Base-by-base conservation (phyloP, 2,888 invertebrate species). In the Ennomos quercinarius region DNA sequence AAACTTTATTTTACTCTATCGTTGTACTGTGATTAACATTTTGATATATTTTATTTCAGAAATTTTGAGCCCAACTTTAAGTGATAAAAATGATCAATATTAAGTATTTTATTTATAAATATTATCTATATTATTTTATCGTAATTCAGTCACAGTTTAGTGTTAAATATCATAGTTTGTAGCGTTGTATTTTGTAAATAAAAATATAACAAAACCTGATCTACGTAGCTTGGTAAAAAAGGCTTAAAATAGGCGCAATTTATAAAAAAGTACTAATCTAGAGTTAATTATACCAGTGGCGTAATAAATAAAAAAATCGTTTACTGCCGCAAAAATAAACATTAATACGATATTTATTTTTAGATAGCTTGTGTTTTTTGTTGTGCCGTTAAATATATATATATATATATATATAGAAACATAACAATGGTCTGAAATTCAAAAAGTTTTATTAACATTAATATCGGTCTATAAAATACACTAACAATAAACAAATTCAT, bases 321-420 rank as follows among this genome's bases (percentile, higher is more conserved):
- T 58, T 74, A 83, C 84, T 83, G 83, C 82, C 82, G 81, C 80
- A 71, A 63, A 65, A 51, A 74, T 79, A 80, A 77, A 71, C 69
- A 69, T 75, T 64, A 52, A 54, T 56, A 46, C 52, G n/a, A 54
- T 70, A 70, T 72, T 78, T 80, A 77, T 80, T 78, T 80, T 78
- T 76, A 77, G 72, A 71, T 57, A 61, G 68, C 68, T 73, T 75
- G 66, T 72, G 71, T 74, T 75, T 74, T 75, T 63, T 55, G 45
- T 50, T 43, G 54, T 60, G 57, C 57, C 53, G 51, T 66, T 11
- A 11, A 11, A 27, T n/a, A n/a, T n/a, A n/a, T n/a, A n/a, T n/a
- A n/a, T n/a, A 27, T 12, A 42, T 42, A 43, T 27, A 43, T 43
- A n/a, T 27, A 43, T 27, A n/a, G 9, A 43, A 5, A 27, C 8